Base-by-base conservation (phyloP, 2,113 vertebrate genomes). In the Uria aalge region DNA sequence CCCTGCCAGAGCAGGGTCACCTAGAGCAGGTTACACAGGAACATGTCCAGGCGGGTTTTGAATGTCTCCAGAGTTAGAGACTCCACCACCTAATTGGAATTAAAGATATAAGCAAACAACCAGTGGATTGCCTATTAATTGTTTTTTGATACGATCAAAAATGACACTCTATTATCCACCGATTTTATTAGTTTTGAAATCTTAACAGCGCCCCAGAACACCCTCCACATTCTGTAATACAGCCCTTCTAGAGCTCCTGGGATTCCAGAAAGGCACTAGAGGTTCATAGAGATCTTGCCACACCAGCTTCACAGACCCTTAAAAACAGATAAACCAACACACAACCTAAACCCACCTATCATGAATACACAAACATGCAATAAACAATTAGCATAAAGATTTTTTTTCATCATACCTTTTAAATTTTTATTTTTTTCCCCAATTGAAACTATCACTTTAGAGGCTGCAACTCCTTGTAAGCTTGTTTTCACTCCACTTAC, bases 361-460 rank as follows among this genome's bases (percentile, higher is more conserved):
- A 32, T 6, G 26, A 53, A 71, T 21, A 72, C 18, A 71, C 5
- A 43, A 62, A 47, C 11, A 75, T 30, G 45, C 32, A 59, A 80
- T 10, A 77, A 95, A 63, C 8, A 66, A 62, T 11, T 7, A 34
- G 8, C 9, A 45, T 8, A 32, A 55, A 14, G 18, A 45, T 22
- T 32, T 83, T 75, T 68, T 74, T 52, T 41, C 15, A 78, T 27
- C 72, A 15, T 98, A 99, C 99, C 99, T 82, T 98, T 98, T 85
- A 99, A 96, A 95, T 99, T 99, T 93, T 97, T 99, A 92, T 95
- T 98, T 90, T 68, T 94, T 41, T 98, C 98, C 92, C 99, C 98
- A 97, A 99, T 96, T 8, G 96, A 96, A 94, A 99, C 94, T 1
- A 98, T 83, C 45, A 99, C 98, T 95, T 97, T 99, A 32, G 98